phyloP scores from a whole-genome alignment of 2,797 vertebrate genomes.

The Neosilurus mollespiculum region DNA sequence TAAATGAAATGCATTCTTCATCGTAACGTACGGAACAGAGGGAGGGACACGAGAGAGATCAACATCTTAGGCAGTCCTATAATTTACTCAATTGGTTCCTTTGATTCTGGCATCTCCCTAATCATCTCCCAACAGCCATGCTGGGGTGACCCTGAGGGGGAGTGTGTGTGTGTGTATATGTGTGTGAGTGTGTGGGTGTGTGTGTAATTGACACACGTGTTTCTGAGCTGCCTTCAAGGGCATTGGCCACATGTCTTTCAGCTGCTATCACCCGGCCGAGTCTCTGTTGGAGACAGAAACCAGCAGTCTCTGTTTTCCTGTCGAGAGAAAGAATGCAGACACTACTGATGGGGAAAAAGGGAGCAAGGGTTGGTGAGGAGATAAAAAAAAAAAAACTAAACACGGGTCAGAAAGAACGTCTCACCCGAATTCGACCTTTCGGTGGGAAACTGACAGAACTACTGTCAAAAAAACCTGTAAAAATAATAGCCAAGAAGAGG shows the following conservation, averaged over 20 bases:
- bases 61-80: conserved; percentile 61
- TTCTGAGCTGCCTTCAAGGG: conserved; percentile 64
- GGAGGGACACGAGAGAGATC: conserved; percentile 30
- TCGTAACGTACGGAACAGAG: conserved; percentile 44
- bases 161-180: conserved; percentile 42
- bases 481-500: background rate
- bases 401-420: background rate
- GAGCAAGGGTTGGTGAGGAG: background rate
- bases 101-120: conserved; percentile 67
- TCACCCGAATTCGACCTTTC: conserved; percentile 18
- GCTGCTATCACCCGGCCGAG: conserved; percentile 61
- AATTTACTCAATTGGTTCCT: conserved; percentile 68
- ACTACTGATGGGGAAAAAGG: background rate
- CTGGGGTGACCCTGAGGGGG: conserved; percentile 30
- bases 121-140: conserved; percentile 56
- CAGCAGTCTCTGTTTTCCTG: conserved; percentile 55
- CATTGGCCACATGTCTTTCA: conserved; percentile 64
- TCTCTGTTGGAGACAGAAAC: conserved; percentile 60
- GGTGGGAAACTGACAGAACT: background rate
- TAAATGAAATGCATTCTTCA: conserved; percentile 33
- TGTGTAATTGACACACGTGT: conserved; percentile 63
- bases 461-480: no score
- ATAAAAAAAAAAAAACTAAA: background rate
- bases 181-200: background rate
- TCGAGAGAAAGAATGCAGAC: conserved; percentile 59